Evolutionary conservation across 1,140 invertebrate genomes (phyloP), one percentile per base, ranked within the genome.

Genomic region (Parapsyche elsis): DNA sequence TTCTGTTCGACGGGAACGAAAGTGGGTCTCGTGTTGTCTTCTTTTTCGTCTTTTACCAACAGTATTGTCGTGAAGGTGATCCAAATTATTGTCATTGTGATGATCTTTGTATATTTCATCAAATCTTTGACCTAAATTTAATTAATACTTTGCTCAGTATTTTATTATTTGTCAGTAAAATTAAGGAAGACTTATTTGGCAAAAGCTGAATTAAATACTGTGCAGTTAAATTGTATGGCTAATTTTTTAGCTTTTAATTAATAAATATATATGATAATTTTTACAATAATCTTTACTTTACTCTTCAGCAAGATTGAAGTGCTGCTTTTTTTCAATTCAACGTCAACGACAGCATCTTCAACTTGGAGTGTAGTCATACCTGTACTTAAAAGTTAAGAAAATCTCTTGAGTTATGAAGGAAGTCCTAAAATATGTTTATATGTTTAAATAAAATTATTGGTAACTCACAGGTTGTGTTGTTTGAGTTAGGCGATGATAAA

Each of bases 41-140:
- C 24, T 26, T 67, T 67, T 67, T 67, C 64, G 24, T 67, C 64
- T 26, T 26, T 67, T 0, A 67, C 64, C 12, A 67, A 26, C 10
- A 67, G 21, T 67, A 67, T 67, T 9, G 26, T 67, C 1, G 64
- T 67, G 24, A 67, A 67, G 12, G 24, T 14, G 24, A 67, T 0
- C 64, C 64, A 67, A 26, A 67, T 5, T 14, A 26, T 26, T 4
- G 24, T 0, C 5, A 67, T 9, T 1, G 26, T 26, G 9, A 26
- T 23, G 23, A 67, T 26, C 24, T 67, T 67, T 12, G 19, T 9
- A 67, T 24, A 67, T 19, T 19, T 21, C n/a, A n/a, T 61, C 49
- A 61, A 61, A 61, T 61, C 1, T 61, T 61, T 61, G 10, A 61
- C 16, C 64, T 24, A 67, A 67, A 67, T 9, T 5, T 12, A 67